Conservation (phyloP, 2,797 vertebrate species). For the Sylvilagus floridanus region DNA sequence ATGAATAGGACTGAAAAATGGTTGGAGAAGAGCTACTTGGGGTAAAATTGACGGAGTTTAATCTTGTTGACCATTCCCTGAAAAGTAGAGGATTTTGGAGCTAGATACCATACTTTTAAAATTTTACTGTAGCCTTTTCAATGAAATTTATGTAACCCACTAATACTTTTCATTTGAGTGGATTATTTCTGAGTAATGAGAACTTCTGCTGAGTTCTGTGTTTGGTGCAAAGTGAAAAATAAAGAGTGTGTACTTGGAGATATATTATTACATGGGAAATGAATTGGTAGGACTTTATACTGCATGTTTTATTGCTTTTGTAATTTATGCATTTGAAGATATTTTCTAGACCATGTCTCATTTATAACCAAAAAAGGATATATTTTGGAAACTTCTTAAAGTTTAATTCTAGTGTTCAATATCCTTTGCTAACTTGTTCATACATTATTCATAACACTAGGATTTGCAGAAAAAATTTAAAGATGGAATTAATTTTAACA, state of each 20-base stretch:
- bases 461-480: neutral
- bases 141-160: neutral
- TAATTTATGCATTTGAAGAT: neutral
- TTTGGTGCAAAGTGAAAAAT: neutral
- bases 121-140: neutral
- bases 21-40: neutral
- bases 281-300: neutral
- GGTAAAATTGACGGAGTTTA: neutral
- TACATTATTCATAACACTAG: neutral
- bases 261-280: neutral
- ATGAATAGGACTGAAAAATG: neutral
- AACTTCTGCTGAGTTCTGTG: neutral
- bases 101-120: neutral
- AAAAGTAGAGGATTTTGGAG: neutral
- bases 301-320: neutral
- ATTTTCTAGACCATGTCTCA: neutral
- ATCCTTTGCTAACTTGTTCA: neutral
- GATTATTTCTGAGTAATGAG: neutral
- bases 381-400: neutral
- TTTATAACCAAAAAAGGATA: neutral
- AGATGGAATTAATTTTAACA: conserved; percentile 19
- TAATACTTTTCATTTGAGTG: neutral
- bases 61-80: neutral
- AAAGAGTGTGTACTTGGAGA: neutral
- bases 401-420: neutral